Base-by-base conservation (phyloP, 2,888 invertebrate species). In the Ptycholaimellus sp. region DNA sequence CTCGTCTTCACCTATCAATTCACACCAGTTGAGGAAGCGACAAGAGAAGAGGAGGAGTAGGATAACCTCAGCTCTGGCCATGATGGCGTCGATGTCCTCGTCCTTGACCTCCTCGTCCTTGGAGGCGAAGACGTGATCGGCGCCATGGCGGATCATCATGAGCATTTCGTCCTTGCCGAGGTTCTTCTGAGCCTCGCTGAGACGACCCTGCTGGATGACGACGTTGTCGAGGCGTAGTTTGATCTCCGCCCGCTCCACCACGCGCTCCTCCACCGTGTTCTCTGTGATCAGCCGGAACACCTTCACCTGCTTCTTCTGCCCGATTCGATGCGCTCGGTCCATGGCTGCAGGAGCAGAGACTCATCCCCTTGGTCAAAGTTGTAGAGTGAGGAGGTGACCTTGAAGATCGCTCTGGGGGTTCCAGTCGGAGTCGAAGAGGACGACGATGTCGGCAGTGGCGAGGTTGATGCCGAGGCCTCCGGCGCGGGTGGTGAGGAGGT, bases 81-180 rank as follows among this genome's bases (percentile, higher is more conserved):
- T 62, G 54, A 96, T 87, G 1, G 72, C 71, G 51, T 99, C 96
- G 49, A 96, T 90, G 56, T 96, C 90, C 53, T 90, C 90, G 52
- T 96, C 96, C 0, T 85, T 90, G 41, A 96, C 78, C 53, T 83
- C 87, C 0, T 85, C 83, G 33, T 69, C 68, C 45, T 87, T 93
- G 0, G 87, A 83, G 1, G 87, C 83, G 60, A 99, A 96, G 7
- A 96, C 90, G 38, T 90, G 85, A 60, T 93, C 85, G 18, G 93
- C 93, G n/a, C 93, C 96, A 54, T 93, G 90, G 38, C 96, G 68
- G 59, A 96, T 99, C 75, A 99, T 99, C 54, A 78, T 82, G 44
- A 99, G 66, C 80, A 99, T 93, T 62, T 96, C 93, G 51, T 93
- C 93, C 57, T 99, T 99, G 56, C 85, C 85, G 22, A 99, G 64